Conservation (phyloP, 2,888 invertebrate species). For the Onthophagus sagittarius region DNA sequence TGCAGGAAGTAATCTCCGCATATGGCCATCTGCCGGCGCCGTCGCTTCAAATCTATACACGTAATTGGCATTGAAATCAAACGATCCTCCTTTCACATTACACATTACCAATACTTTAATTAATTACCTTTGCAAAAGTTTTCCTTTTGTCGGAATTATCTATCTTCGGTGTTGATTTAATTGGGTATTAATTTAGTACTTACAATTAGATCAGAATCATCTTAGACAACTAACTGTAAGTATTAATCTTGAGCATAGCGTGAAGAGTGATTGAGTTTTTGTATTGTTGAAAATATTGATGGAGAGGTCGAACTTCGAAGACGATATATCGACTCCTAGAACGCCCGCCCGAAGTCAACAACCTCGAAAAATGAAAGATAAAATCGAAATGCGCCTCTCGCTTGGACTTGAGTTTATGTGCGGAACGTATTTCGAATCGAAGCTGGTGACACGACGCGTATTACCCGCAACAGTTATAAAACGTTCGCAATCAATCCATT, state of each 20-base stretch:
- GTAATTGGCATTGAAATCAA: neutral
- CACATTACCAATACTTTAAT: neutral
- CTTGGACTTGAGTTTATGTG: constrained; percentile 8
- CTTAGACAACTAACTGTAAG: neutral
- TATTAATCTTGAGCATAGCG: neutral
- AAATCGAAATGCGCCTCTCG: constrained; percentile 5
- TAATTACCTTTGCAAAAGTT: neutral
- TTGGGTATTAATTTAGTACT: too few relatives aligned
- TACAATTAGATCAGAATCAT: too few relatives aligned
- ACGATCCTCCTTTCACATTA: neutral
- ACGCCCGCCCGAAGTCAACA: constrained; percentile 2
- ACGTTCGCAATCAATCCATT: neutral
- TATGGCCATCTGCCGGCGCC: neutral
- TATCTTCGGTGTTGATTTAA: neutral
- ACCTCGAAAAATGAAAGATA: constrained; percentile 11
- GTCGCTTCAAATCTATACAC: neutral
- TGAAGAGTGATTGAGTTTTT: neutral
- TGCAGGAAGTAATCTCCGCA: neutral
- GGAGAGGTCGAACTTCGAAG: neutral
- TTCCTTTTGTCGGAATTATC: neutral
- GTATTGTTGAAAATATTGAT: neutral
- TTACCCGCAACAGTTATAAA: constrained; percentile 4
- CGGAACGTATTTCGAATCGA: constrained; percentile 8
- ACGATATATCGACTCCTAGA: neutral
- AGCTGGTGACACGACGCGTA: neutral